Evolutionary conservation across 2,888 invertebrate species (phyloP).

Genomic region (Sthenelais limicola): DNA sequence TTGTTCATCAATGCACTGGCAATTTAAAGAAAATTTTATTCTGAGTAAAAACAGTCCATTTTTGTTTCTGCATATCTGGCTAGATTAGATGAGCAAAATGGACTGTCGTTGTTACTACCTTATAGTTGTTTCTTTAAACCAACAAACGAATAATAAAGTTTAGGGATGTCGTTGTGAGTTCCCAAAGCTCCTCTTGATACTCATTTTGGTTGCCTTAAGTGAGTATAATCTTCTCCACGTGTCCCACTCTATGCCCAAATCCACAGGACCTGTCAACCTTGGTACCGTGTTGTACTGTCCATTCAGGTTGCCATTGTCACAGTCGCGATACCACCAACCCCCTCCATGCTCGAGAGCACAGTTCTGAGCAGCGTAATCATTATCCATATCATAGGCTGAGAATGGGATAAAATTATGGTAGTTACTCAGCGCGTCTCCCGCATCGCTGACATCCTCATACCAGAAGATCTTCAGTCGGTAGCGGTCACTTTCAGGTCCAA

Average conservation of each 20-base stretch:
- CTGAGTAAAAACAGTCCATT: no score
- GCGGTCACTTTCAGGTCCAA: constrained; percentile 33
- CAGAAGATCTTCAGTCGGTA: constrained; percentile 20
- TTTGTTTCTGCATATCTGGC: no score
- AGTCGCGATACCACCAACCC: constrained; percentile 43
- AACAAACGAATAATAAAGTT: no score
- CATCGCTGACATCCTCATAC: background rate
- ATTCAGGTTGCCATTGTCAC: constrained; percentile 40
- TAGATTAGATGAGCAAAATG: no score
- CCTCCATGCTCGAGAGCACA: constrained; percentile 36
- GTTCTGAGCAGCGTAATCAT: constrained; percentile 28
- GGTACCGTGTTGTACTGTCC: constrained; percentile 12
- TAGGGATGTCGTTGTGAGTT: no score
- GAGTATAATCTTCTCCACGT: constrained; percentile 30
- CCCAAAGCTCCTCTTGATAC: constrained; percentile 6
- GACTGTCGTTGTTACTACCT: no score
- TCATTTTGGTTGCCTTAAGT: constrained; percentile 17
- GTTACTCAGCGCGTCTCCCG: constrained; percentile 4
- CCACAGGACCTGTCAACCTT: background rate
- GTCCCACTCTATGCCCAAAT: constrained; percentile 44
- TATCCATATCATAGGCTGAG: constrained; percentile 36
- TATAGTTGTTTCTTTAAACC: no score
- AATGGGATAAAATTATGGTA: constrained; percentile 26
- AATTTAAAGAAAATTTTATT: no score
- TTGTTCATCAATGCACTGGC: no score